Conservation (phyloP, 2,888 invertebrate species). For the Allacma fusca region DNA sequence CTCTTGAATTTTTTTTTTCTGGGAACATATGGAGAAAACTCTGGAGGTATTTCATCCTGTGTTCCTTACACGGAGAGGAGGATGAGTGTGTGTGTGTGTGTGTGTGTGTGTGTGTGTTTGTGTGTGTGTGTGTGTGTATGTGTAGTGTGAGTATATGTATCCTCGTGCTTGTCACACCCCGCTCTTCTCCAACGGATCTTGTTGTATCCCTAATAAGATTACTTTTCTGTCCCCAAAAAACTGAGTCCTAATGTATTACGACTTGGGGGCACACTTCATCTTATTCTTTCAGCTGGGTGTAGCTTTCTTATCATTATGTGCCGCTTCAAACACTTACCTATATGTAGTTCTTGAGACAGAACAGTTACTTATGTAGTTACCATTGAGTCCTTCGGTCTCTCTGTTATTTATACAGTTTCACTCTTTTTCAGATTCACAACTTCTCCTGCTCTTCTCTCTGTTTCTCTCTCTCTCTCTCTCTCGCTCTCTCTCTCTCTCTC, state of each 20-base stretch:
- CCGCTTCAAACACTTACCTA: slow-evolving; percentile 12
- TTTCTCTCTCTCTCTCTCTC: background rate
- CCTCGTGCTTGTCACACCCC: no score
- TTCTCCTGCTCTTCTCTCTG: no score
- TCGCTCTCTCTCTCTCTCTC: background rate
- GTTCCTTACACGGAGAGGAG: background rate
- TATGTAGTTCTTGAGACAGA: background rate
- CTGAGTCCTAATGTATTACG: slow-evolving; percentile 29
- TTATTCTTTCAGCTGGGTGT: slow-evolving; percentile 46
- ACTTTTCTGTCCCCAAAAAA: slow-evolving; percentile 37
- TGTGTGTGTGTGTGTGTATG: background rate
- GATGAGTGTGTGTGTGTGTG: background rate
- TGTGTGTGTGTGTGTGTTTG: background rate
- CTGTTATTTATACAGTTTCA: slow-evolving; percentile 1
- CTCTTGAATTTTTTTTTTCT: slow-evolving; percentile 38
- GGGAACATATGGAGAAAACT: slow-evolving; percentile 38
- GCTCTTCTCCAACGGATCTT: background rate
- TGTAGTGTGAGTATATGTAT: background rate
- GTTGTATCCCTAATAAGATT: slow-evolving; percentile 10
- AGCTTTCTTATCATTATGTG: slow-evolving; percentile 30
- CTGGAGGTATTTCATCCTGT: slow-evolving; percentile 21
- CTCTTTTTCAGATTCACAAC: slow-evolving; percentile 8
- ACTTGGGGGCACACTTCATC: slow-evolving; percentile 42
- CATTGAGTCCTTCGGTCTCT: background rate
- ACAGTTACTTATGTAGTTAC: background rate